Percentiles rank a stretch among this genome's conserved stretches.
phyloP scores from a whole-genome alignment of 2,113 vertebrate species.

The Notothenia rossii region DNA sequence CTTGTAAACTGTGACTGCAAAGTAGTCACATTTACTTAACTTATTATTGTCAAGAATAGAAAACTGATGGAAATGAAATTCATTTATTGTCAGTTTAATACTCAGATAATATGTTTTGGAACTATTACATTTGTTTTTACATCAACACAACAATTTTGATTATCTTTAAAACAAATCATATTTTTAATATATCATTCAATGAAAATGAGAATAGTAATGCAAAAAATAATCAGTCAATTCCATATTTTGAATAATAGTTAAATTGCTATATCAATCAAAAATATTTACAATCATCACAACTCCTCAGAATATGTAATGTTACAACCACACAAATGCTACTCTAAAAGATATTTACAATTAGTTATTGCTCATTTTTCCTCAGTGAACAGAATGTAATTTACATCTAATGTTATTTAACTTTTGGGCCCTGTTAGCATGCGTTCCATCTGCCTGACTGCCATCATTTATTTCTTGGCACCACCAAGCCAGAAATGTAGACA shows the following conservation, averaged over 20 bases:
- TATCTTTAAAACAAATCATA: too few relatives aligned
- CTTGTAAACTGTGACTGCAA: conserved; percentile 7
- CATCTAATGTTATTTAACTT: background rate
- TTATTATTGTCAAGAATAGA: background rate
- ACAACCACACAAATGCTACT: background rate
- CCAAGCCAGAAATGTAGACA: background rate
- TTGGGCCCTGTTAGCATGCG: background rate
- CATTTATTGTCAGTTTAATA: too few relatives aligned
- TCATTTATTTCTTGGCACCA: background rate
- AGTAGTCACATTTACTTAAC: background rate
- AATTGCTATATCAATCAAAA: too few relatives aligned
- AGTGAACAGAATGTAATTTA: background rate
- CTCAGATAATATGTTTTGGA: background rate
- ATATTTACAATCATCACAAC: too few relatives aligned
- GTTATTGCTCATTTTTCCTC: background rate
- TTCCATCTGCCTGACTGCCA: background rate
- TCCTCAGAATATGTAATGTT: background rate
- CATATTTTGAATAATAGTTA: too few relatives aligned
- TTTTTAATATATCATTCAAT: too few relatives aligned
- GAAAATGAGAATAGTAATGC: too few relatives aligned
- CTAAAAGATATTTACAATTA: background rate
- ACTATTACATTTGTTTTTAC: background rate
- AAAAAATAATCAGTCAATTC: too few relatives aligned
- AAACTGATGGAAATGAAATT: background rate
- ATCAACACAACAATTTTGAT: too few relatives aligned